Conservation (phyloP, 2,888 invertebrate genomes). For the Stenodera caucasica region DNA sequence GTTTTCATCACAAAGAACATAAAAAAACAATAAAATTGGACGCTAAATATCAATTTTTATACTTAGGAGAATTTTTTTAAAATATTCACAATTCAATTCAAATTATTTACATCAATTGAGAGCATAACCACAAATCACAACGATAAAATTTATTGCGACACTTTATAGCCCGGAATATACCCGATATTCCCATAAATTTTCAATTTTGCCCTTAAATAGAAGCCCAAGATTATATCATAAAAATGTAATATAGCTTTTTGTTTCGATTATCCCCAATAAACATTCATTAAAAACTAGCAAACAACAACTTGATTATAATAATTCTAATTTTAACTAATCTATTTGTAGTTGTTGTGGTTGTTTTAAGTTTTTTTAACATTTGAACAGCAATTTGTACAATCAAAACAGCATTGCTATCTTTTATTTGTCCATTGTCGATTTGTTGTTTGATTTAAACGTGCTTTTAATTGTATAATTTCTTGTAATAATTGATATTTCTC, state of each 20-base stretch:
- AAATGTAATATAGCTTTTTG: neutral
- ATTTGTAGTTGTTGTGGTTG: no score
- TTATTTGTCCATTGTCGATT: constrained; percentile 59
- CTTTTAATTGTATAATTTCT: constrained; percentile 67
- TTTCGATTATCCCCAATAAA: neutral
- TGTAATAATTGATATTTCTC: constrained; percentile 76
- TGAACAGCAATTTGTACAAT: constrained; percentile 68
- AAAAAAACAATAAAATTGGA: neutral
- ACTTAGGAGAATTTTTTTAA: neutral
- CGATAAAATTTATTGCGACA: neutral
- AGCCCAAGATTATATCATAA: neutral
- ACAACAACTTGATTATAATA: neutral
- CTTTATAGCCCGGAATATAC: neutral
- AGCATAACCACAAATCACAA: neutral
- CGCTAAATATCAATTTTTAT: neutral
- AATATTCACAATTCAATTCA: neutral
- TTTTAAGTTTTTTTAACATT: constrained; percentile 44
- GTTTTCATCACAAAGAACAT: neutral
- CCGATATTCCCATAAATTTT: neutral
- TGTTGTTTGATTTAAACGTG: constrained; percentile 44
- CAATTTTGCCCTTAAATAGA: neutral
- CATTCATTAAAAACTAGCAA: neutral
- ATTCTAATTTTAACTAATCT: no score
- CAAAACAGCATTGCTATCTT: constrained; percentile 73
- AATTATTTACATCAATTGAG: neutral